Evolutionary conservation across 2,888 invertebrate genomes (phyloP).

Genomic region (Drosophila melanocephala): DNA sequence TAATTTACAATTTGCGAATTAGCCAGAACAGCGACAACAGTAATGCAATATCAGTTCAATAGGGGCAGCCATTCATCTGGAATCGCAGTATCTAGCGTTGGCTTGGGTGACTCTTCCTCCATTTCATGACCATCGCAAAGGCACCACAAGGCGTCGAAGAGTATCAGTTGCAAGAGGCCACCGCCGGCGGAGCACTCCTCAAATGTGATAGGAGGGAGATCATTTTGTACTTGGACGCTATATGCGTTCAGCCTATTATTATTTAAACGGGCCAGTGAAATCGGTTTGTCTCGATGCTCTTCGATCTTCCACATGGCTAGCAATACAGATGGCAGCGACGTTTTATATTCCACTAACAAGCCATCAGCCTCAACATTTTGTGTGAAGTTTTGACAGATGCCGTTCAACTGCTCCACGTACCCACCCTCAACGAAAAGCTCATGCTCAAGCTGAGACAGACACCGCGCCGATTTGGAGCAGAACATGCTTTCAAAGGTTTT

Average conservation of each 20-base stretch:
- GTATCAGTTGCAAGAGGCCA: constrained; percentile 40
- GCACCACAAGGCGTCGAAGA: constrained; percentile 50
- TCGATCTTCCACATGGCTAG: constrained; percentile 41
- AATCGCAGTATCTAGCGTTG: constrained; percentile 3
- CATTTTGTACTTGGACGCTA: constrained; percentile 38
- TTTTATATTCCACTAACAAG: constrained; percentile 22
- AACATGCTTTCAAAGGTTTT: constrained; percentile 30
- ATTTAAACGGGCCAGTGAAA: constrained; percentile 33
- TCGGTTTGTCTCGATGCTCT: constrained; percentile 34
- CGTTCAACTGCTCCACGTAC: constrained; percentile 17
- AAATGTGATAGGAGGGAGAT: constrained; percentile 42
- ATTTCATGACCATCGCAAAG: constrained; percentile 26
- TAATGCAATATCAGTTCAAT: constrained; percentile 12
- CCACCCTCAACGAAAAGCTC: constrained; percentile 1
- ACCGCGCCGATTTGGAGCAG: constrained; percentile 29
- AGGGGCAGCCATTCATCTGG: constrained; percentile 42
- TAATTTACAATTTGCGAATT: neutral
- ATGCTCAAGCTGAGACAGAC: constrained; percentile 19
- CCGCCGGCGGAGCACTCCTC: constrained; percentile 42
- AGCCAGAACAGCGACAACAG: neutral
- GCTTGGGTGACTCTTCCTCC: constrained; percentile 22
- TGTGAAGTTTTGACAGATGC: constrained; percentile 11
- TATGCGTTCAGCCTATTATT: constrained; percentile 34
- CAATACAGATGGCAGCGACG: constrained; percentile 24
- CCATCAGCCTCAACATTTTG: constrained; percentile 21